Evolutionary conservation across 1,140 invertebrate genomes (phyloP).

Genomic region (Bombus consobrinus): DNA sequence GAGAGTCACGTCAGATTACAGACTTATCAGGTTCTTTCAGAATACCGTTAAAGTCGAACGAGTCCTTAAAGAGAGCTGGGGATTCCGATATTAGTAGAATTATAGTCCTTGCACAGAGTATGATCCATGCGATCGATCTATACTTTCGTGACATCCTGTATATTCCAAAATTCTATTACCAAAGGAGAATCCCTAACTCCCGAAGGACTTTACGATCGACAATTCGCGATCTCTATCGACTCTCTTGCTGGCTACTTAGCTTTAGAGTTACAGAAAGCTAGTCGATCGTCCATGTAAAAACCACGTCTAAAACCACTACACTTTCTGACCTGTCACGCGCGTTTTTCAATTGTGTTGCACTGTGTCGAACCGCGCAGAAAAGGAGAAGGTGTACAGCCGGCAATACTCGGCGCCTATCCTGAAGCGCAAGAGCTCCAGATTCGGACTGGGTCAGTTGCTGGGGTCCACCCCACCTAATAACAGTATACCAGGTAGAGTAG

Average conservation of each 20-base stretch:
- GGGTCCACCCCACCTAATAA: slow-evolving; percentile 84
- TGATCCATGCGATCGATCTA: neutral
- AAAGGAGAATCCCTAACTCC: neutral
- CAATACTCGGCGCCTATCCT: slow-evolving; percentile 95
- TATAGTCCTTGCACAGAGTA: neutral
- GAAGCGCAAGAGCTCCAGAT: slow-evolving; percentile 95
- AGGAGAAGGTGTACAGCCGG: slow-evolving; percentile 94
- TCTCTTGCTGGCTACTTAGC: slow-evolving; percentile 5
- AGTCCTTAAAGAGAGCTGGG: neutral
- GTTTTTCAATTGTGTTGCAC: slow-evolving; percentile 49
- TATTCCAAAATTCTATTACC: neutral
- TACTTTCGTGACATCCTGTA: neutral
- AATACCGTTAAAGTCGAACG: neutral
- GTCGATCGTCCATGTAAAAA: slow-evolving; percentile 4
- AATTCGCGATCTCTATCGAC: neutral
- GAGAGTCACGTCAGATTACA: neutral
- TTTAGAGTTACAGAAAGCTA: slow-evolving; percentile 3
- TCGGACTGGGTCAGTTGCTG: slow-evolving; percentile 94
- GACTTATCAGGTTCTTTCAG: neutral
- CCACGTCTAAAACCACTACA: slow-evolving; percentile 7
- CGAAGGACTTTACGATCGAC: neutral
- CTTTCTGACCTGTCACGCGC: slow-evolving; percentile 38
- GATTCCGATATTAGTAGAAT: neutral
- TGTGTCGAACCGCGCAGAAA: slow-evolving; percentile 84
- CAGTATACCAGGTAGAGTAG: slow-evolving; percentile 87